These are phyloP conservation scores for Paradisaea rubra DNA, from an alignment of 2,113 vertebrate genomes.

Conservation along the genomic window DNA sequence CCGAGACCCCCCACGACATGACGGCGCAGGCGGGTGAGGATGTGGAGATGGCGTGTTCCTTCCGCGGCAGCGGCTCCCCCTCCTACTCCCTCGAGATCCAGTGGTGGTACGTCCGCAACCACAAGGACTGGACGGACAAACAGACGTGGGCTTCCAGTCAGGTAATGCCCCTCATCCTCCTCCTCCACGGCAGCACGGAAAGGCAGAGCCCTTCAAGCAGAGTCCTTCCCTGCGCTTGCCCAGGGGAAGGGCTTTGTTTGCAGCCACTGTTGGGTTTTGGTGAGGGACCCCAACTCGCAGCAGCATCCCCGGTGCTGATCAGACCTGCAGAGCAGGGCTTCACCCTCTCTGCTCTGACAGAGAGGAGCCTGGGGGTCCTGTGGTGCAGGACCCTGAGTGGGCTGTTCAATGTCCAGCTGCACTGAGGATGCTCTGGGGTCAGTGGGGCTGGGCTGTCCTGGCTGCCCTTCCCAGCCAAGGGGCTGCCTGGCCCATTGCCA, in stretches of 20 bases:
- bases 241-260: background rate
- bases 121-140: slow-evolving; percentile 79
- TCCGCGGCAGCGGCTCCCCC: slow-evolving; percentile 85
- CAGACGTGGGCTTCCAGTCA: slow-evolving; percentile 77
- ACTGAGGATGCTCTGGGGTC: fast-evolving
- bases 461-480: background rate
- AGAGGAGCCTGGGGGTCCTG: background rate
- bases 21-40: slow-evolving; percentile 83
- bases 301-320: background rate
- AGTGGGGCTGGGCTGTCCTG: background rate
- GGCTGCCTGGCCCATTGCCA: background rate
- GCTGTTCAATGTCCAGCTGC: fast-evolving
- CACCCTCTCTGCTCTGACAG: background rate
- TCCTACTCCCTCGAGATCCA: slow-evolving; percentile 96
- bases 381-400: fast-evolving
- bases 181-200: fast-evolving
- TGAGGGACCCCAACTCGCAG: fast-evolving
- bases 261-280: background rate
- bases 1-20: slow-evolving; percentile 89
- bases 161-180: slow-evolving; percentile 54
- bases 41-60: slow-evolving; percentile 98
- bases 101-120: slow-evolving; percentile 93
- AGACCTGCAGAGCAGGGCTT: background rate
- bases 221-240: fast-evolving
- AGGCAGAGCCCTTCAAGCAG: background rate